Evolutionary conservation across 2,888 invertebrate species (phyloP).

Genomic region (Diaprepes abbreviatus): DNA sequence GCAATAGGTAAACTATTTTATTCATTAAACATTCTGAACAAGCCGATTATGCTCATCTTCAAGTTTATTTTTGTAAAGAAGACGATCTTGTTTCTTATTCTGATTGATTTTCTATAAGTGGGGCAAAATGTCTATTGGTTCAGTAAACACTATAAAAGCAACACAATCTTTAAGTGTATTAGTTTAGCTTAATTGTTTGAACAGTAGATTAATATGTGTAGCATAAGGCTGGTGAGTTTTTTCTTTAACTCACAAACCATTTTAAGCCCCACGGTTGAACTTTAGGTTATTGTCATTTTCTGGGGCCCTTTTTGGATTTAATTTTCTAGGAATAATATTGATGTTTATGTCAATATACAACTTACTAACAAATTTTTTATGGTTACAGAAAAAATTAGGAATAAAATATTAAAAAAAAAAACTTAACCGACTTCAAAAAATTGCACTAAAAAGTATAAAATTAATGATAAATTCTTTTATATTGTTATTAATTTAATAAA

Average conservation of each 20-base stretch:
- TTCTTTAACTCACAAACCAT: neutral
- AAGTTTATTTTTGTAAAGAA: slow-evolving; percentile 55
- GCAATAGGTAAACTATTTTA: neutral
- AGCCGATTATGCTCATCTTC: slow-evolving; percentile 40
- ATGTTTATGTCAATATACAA: too few species aligned
- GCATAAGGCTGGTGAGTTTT: slow-evolving; percentile 54
- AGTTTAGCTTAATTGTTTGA: slow-evolving; percentile 49
- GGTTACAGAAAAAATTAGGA: too few species aligned
- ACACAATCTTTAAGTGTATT: slow-evolving; percentile 51
- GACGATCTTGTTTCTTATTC: slow-evolving; percentile 63
- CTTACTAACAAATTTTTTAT: too few species aligned
- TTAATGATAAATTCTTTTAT: too few species aligned
- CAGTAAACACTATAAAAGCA: slow-evolving; percentile 44
- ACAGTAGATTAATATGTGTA: slow-evolving; percentile 36
- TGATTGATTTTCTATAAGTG: slow-evolving; percentile 56
- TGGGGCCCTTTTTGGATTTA: too few species aligned
- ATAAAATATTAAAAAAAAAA: too few species aligned
- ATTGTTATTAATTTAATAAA: too few species aligned
- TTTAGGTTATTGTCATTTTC: too few species aligned
- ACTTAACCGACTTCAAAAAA: too few species aligned
- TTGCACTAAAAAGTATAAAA: too few species aligned
- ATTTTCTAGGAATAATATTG: too few species aligned
- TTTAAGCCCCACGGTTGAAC: too few species aligned
- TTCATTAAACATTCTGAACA: slow-evolving; percentile 13
- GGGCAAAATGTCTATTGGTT: slow-evolving; percentile 34